phyloP scores from a whole-genome alignment of 1,140 invertebrate genomes.

The Sesamia nonagrioides region DNA sequence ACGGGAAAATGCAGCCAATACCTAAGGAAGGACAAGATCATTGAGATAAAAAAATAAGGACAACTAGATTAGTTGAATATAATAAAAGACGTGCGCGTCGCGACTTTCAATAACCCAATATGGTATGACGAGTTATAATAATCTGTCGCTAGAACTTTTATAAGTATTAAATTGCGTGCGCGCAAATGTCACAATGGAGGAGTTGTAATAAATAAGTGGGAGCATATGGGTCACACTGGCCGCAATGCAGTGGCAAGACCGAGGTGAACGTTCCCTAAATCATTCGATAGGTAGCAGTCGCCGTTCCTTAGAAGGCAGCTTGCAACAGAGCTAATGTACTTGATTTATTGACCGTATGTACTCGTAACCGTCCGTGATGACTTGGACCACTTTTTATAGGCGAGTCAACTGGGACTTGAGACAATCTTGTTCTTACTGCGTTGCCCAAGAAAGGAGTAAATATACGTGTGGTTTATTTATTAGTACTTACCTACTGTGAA shows the following conservation, averaged over 20 bases:
- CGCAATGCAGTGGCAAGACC: constrained; percentile 48
- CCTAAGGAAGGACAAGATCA: constrained; percentile 83
- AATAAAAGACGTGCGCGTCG: background rate
- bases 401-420: background rate
- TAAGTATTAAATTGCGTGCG: constrained; percentile 47
- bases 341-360: constrained; percentile 27
- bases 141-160: constrained; percentile 9
- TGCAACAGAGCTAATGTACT: constrained; percentile 60
- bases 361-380: constrained; percentile 26
- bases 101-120: background rate
- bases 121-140: background rate
- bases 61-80: background rate
- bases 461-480: constrained; percentile 39
- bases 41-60: background rate
- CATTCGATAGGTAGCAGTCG: constrained; percentile 63
- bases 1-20: constrained; percentile 92
- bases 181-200: constrained; percentile 46
- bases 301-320: constrained; percentile 77
- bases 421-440: constrained; percentile 40
- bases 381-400: constrained; percentile 52
- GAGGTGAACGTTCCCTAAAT: constrained; percentile 81
- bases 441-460: constrained; percentile 32
- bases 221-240: constrained; percentile 48
- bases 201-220: constrained; percentile 41
- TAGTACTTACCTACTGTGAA: constrained; percentile 37